Percentiles rank a stretch among this genome's conserved stretches.
Evolutionary conservation across 1,140 invertebrate genomes (phyloP).

Genomic region (Heliconius himera): DNA sequence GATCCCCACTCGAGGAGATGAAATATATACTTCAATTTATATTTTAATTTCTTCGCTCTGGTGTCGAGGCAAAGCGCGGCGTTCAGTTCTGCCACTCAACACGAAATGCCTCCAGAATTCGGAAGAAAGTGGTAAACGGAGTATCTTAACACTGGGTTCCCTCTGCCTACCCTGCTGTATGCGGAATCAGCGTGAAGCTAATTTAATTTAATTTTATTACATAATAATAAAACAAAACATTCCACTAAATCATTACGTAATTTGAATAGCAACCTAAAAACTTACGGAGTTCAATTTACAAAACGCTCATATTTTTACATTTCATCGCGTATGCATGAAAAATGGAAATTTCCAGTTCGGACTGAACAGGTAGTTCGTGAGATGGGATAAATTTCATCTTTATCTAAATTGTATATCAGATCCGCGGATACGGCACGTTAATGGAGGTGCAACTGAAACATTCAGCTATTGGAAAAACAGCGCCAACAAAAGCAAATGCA

Average conservation of each 20-base stretch:
- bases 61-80: no score
- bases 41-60: no score
- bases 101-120: no score
- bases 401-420: conserved; percentile 34
- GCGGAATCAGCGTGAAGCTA: no score
- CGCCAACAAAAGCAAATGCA: conserved; percentile 8
- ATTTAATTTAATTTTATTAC: no score
- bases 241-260: neutral
- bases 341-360: conserved; percentile 34
- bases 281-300: conserved; percentile 1
- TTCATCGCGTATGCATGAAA: conserved; percentile 38
- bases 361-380: conserved; percentile 20
- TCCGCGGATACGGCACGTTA: conserved; percentile 25
- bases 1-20: no score
- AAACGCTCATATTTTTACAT: conserved; percentile 19
- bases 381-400: conserved; percentile 19
- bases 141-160: no score
- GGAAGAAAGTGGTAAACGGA: no score
- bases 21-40: no score
- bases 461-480: conserved; percentile 20
- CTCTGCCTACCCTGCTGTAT: no score
- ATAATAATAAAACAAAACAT: neutral
- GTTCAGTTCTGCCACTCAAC: no score
- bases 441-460: conserved; percentile 20
- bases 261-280: conserved; percentile 1